Conservation (phyloP, 2,113 vertebrate species). For the Cygnus buccinator region DNA sequence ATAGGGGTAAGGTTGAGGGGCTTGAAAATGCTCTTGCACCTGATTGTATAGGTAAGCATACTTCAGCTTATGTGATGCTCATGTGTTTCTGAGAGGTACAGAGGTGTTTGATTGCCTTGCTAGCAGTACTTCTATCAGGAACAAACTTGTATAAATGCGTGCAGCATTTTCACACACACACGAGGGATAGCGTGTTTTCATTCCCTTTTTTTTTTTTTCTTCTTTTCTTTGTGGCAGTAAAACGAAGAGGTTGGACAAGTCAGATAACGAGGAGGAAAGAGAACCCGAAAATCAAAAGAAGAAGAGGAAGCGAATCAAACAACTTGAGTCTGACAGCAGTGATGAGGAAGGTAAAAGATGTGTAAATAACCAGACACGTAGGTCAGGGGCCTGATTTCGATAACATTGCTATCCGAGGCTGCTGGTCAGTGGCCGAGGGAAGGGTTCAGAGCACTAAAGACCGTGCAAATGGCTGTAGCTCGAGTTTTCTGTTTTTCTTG, state of each 20-base stretch:
- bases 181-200: rapidly evolving
- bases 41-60: background rate
- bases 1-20: background rate
- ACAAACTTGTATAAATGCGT: rapidly evolving
- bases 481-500: background rate
- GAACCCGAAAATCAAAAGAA: slow-evolving; percentile 78
- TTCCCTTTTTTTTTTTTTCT: background rate
- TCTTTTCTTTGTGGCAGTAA: slow-evolving; percentile 66
- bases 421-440: background rate
- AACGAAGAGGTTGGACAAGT: slow-evolving; percentile 77
- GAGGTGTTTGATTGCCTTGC: background rate
- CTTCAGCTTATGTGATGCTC: rapidly evolving
- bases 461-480: background rate
- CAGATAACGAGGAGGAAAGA: slow-evolving; percentile 85
- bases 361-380: background rate
- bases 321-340: slow-evolving; percentile 88
- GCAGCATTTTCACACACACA: rapidly evolving
- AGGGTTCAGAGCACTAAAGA: background rate
- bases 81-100: background rate
- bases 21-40: background rate
- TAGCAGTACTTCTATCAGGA: background rate
- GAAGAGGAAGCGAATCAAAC: slow-evolving; percentile 88
- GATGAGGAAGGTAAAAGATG: slow-evolving; percentile 87
- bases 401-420: background rate
- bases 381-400: background rate